phyloP scores from a whole-genome alignment of 1,140 invertebrate genomes.

The Leptinotarsa defecta region DNA sequence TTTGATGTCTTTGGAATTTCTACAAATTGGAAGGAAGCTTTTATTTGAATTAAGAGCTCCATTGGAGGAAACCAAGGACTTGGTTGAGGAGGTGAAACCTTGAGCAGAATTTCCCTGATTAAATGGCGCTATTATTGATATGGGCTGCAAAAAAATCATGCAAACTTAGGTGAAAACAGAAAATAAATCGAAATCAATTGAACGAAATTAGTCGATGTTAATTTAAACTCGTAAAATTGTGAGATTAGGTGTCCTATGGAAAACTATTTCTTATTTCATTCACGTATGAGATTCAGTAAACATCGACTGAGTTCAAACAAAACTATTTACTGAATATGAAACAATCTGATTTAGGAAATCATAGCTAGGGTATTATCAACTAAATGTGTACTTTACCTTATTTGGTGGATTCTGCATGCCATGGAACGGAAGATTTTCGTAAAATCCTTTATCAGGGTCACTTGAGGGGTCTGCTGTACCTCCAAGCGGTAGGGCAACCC shows the following conservation, averaged over 20 bases:
- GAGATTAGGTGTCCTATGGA: too few species aligned
- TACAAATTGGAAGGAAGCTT: not conserved
- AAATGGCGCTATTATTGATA: constrained; percentile 55
- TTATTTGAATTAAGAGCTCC: constrained; percentile 3
- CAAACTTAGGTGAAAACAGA: constrained; percentile 45
- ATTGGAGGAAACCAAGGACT: constrained; percentile 33
- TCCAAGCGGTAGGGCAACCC: constrained; percentile 52
- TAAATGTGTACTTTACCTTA: constrained; percentile 68
- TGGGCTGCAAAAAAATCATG: constrained; percentile 55
- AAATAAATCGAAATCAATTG: not conserved
- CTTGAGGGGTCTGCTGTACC: constrained; percentile 57
- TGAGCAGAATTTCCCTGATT: constrained; percentile 42
- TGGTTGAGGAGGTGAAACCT: constrained; percentile 32
- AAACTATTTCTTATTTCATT: too few species aligned
- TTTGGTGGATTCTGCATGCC: constrained; percentile 87
- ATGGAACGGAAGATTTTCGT: constrained; percentile 93
- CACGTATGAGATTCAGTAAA: not conserved
- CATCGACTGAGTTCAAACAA: not conserved
- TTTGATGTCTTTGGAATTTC: constrained; percentile 34
- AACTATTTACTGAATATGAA: too few species aligned
- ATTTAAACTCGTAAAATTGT: too few species aligned
- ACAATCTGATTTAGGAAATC: not conserved
- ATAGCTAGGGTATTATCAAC: not conserved
- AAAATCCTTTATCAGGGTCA: constrained; percentile 71
- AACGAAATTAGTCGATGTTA: too few species aligned